Base-by-base conservation (phyloP, 2,888 invertebrate genomes). In the Tetheella fluctuosa region DNA sequence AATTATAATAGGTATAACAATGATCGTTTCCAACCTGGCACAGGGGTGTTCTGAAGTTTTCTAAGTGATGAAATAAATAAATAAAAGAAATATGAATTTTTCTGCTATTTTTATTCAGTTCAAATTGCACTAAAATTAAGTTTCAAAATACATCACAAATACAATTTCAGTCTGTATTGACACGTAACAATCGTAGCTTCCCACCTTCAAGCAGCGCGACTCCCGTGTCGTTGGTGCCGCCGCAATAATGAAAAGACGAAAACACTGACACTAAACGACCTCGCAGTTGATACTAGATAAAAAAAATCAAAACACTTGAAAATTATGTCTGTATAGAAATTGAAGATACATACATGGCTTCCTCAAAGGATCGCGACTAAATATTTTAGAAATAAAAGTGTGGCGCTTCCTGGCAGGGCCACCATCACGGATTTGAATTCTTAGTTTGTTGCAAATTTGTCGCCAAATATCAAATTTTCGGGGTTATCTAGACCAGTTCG, bases 211-310 rank as follows among this genome's bases (percentile, higher is more conserved):
- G 94, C 63, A 96, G 83, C 17, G 95, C 94, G 67, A 96, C 95
- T 12, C 96, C 96, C 0, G 96, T 95, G 80, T 96, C 96, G 84
- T 97, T 97, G 63, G 85, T 91, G 1, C 95, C 95, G 54, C 96
- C 96, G 84, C 96, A 96, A 88, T 97, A 97, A 71, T 94, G 94
- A 2, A 95, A 95, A 0, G 96, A 96, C 0, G 96, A 96, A 85
- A 97, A 97, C 23, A 97, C 95, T 0, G 96, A 96, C 63, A 96
- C 79, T 52, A 96, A 86, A 67, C 94, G 94, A 1, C 96, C 96
- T 64, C 95, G 94, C 69, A 95, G 94, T 76, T 95, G 95, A 52
- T 96, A 94, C 95, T 96, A 80, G 0, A 6, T 58, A 48, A 7
- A 58, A 48, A 17, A 42, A 52, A 59, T n/a, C n/a, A n/a, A n/a